Evolutionary conservation across 2,113 vertebrate genomes (phyloP).

Genomic region (Macroglossus sobrinus): DNA sequence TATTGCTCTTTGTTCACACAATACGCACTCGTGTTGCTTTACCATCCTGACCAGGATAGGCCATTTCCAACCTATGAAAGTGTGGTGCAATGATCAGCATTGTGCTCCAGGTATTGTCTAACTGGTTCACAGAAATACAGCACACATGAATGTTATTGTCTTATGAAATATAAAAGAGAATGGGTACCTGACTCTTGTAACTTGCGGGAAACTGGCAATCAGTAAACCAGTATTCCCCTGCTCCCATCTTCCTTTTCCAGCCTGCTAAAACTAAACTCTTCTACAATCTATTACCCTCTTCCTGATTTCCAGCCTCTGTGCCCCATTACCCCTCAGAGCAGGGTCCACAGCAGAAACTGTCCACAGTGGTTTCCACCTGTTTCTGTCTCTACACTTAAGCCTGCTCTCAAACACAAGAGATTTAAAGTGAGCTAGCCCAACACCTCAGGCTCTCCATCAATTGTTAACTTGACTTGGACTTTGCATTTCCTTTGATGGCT

Average conservation of each 20-base stretch:
- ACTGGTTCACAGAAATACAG: accelerated
- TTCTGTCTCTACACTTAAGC: background rate
- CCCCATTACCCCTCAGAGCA: background rate
- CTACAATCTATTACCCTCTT: background rate
- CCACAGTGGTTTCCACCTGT: background rate
- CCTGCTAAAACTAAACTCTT: background rate
- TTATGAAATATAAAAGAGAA: background rate
- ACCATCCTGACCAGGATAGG: accelerated
- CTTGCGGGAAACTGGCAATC: background rate
- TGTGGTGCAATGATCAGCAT: accelerated
- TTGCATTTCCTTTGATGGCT: background rate
- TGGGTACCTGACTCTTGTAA: too few relatives aligned
- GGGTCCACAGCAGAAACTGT: background rate
- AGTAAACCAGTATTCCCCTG: background rate
- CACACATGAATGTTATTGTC: background rate
- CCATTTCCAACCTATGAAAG: background rate
- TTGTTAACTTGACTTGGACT: background rate
- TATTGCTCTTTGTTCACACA: background rate
- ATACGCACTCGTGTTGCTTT: accelerated
- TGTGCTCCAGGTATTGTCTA: too few relatives aligned
- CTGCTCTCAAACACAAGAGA: background rate
- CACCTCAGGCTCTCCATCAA: background rate
- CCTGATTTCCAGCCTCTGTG: background rate
- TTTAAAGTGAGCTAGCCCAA: background rate
- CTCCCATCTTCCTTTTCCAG: background rate